These are phyloP conservation scores for Trachelus iudaicus DNA, from an alignment of 2,888 invertebrate genomes.

Conservation along the genomic window DNA sequence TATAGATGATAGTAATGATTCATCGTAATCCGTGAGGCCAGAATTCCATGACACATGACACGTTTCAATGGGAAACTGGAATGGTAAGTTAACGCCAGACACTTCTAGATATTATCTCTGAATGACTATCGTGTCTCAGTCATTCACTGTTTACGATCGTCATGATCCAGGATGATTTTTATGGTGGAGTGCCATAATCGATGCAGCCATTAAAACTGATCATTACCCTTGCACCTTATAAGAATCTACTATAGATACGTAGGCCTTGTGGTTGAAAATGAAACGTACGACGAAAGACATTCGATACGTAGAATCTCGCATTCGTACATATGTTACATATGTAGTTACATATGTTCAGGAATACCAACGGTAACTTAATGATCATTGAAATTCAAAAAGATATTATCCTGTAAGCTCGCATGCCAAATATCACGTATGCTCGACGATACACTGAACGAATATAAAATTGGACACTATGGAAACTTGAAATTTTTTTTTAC, in stretches of 20 bases:
- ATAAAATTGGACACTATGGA: not conserved
- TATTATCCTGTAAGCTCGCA: not conserved
- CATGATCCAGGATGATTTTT: not conserved
- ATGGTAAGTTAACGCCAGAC: slow-evolving; percentile 20
- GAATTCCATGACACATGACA: slow-evolving; percentile 9
- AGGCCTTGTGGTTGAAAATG: not conserved
- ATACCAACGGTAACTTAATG: not conserved
- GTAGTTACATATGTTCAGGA: not conserved
- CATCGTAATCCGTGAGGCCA: not conserved
- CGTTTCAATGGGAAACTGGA: slow-evolving; percentile 32
- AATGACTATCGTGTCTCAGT: not conserved
- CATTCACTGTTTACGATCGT: not conserved
- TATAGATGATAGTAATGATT: not conserved
- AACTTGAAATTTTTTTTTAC: not conserved
- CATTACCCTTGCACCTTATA: slow-evolving; percentile 7
- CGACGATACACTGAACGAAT: not conserved
- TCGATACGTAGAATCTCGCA: not conserved
- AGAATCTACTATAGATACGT: not conserved
- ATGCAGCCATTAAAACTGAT: slow-evolving; percentile 5
- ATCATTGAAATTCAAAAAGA: not conserved
- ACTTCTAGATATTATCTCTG: not conserved
- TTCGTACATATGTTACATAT: not conserved
- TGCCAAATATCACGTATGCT: not conserved
- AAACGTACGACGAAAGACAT: not conserved
- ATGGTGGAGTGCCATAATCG: slow-evolving; percentile 12